Evolutionary conservation across 30 jellyfish, hydroid and myxozoan species (phyloP).

Genomic region (Mastigias papua): DNA sequence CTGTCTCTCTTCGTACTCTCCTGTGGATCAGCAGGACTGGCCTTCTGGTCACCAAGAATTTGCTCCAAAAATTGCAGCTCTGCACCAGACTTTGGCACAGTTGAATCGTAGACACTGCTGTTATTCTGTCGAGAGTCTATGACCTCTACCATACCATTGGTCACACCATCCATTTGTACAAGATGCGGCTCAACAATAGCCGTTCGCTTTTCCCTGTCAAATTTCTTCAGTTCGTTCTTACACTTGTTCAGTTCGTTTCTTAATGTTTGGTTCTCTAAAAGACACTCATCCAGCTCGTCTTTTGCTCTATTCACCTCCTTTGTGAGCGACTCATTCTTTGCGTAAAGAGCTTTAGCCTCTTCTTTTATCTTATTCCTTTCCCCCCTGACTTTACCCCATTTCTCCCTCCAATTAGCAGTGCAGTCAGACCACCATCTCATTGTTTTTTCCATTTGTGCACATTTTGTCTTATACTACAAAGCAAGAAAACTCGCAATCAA

Average conservation of each 20-base stretch:
- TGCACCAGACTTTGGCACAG: slow-evolving; percentile 73
- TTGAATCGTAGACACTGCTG: slow-evolving; percentile 64
- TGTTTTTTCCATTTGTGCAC: slow-evolving; percentile 83
- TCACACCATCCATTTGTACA: slow-evolving; percentile 57
- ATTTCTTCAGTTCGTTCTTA: slow-evolving; percentile 66
- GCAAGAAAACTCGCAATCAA: neutral
- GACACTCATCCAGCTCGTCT: slow-evolving; percentile 36
- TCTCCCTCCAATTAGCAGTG: slow-evolving; percentile 94
- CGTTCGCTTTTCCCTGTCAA: slow-evolving; percentile 70
- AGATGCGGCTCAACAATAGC: slow-evolving; percentile 86
- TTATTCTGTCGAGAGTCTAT: slow-evolving; percentile 19
- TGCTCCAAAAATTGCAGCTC: slow-evolving; percentile 67
- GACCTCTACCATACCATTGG: slow-evolving; percentile 56
- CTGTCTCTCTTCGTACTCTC: slow-evolving; percentile 32
- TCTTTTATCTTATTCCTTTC: slow-evolving; percentile 80
- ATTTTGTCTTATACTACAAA: slow-evolving; percentile 38
- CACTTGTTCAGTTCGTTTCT: slow-evolving; percentile 68
- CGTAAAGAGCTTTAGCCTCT: slow-evolving; percentile 54
- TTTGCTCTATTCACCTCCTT: slow-evolving; percentile 58
- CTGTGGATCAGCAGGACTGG: slow-evolving; percentile 23
- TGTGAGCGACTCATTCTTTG: slow-evolving; percentile 64
- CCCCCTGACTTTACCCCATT: slow-evolving; percentile 88
- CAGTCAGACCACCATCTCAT: slow-evolving; percentile 95
- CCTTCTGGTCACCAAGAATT: slow-evolving; percentile 63
- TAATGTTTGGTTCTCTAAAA: slow-evolving; percentile 62